A percentile compares a stretch with the other conserved stretches of the same genome.
These are phyloP conservation scores for Pediacus dermestoides DNA, from an alignment of 2,888 invertebrate genomes.

Conservation along the genomic window DNA sequence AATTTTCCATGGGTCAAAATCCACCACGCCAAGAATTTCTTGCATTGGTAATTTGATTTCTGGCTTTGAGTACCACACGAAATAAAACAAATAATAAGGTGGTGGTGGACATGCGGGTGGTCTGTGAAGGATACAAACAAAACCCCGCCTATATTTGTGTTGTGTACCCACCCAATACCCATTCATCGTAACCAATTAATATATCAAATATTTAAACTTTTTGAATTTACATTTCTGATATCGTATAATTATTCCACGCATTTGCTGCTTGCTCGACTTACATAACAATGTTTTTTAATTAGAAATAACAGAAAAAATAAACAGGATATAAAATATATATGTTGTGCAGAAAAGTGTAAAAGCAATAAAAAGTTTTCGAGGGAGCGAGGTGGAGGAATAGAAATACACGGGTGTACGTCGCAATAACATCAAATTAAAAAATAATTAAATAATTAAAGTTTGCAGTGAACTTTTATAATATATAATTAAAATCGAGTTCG, in stretches of 20 bases:
- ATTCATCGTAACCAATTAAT: conserved; percentile 40
- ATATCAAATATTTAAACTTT: conserved; percentile 40
- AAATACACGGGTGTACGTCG: conserved; percentile 30
- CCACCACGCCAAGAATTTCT: too few species aligned
- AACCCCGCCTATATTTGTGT: conserved; percentile 43
- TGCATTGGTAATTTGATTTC: too few species aligned
- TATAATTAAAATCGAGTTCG: conserved; percentile 43
- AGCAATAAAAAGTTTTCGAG: conserved; percentile 39
- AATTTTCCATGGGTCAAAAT: too few species aligned
- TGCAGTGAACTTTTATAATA: conserved; percentile 40
- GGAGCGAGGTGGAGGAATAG: too few species aligned
- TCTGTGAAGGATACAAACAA: conserved; percentile 39
- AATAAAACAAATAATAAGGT: conserved; percentile 34
- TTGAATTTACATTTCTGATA: conserved; percentile 27
- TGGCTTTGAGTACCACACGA: too few species aligned
- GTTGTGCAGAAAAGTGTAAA: too few species aligned
- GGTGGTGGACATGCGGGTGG: conserved; percentile 41
- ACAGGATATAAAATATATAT: too few species aligned
- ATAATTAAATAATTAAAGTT: conserved; percentile 44
- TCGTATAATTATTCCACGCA: conserved; percentile 11
- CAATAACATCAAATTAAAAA: conserved; percentile 42
- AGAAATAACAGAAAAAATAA: conserved; percentile 23
- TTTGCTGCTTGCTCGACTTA: conserved; percentile 16
- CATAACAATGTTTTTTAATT: conserved; percentile 33
- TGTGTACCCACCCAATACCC: conserved; percentile 39